These are phyloP conservation scores for Felis catus DNA, from an alignment of 2,113 vertebrate genomes.

Conservation along the genomic window DNA sequence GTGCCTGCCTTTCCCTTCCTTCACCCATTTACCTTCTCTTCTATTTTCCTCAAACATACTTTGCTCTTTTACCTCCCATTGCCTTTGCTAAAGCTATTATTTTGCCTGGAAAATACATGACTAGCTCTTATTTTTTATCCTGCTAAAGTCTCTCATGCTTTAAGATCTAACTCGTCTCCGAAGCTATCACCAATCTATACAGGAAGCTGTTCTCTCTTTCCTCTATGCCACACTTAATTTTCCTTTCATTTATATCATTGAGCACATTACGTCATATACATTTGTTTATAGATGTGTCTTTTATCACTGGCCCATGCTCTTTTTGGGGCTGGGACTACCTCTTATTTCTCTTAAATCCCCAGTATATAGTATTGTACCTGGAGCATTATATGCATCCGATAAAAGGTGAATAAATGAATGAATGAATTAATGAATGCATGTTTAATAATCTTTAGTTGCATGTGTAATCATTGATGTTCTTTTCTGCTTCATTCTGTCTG, in stretches of 20 bases:
- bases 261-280: background rate
- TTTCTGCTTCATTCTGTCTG: background rate
- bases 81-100: slow-evolving; percentile 5
- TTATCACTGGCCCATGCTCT: background rate
- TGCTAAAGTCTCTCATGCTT: slow-evolving; percentile 20
- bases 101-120: slow-evolving; percentile 13
- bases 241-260: background rate
- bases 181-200: background rate
- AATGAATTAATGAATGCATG: background rate
- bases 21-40: background rate
- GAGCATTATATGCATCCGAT: background rate
- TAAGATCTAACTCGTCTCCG: background rate
- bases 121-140: background rate
- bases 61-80: slow-evolving; percentile 9
- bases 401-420: background rate
- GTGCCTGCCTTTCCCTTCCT: background rate
- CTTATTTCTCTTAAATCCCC: background rate
- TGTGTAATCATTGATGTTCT: background rate
- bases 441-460: background rate
- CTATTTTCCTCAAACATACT: slow-evolving; percentile 10
- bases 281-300: background rate
- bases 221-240: background rate
- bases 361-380: background rate
- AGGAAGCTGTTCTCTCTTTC: background rate
- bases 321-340: background rate